A percentile compares a stretch with the other conserved stretches of the same genome.
Evolutionary conservation across 2,113 vertebrate genomes (phyloP).

Genomic region (Anarrhichthys ocellatus): DNA sequence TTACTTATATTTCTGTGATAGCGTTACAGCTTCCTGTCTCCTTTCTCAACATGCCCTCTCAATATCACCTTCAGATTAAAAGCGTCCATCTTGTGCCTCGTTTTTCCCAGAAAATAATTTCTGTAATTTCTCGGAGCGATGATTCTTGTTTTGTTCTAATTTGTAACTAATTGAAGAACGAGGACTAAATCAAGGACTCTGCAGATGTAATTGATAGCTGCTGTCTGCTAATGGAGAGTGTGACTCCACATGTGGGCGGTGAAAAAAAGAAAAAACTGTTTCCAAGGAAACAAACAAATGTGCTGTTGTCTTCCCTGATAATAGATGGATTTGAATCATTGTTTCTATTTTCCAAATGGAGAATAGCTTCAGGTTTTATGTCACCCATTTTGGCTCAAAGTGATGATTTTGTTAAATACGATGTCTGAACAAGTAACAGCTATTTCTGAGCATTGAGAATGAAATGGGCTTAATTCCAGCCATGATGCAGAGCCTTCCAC

Average conservation of each 20-base stretch:
- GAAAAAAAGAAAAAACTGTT: constrained; percentile 43
- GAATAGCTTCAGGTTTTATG: not conserved
- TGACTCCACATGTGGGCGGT: constrained; percentile 53
- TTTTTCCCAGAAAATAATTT: too few species aligned
- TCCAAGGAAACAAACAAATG: constrained; percentile 76
- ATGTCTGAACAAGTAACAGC: not conserved
- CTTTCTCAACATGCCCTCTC: not conserved
- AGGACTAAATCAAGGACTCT: constrained; percentile 18
- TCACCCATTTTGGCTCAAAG: not conserved
- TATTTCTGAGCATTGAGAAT: not conserved
- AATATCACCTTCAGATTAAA: not conserved
- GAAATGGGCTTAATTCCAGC: not conserved
- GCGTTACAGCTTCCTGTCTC: not conserved
- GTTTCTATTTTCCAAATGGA: not conserved
- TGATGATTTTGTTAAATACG: not conserved
- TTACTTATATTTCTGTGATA: not conserved
- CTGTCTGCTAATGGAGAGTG: constrained; percentile 23
- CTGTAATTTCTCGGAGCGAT: not conserved
- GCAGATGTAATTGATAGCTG: constrained; percentile 30
- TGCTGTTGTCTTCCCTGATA: constrained; percentile 1
- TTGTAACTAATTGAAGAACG: constrained; percentile 22
- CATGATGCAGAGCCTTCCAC: not conserved
- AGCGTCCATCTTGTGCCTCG: not conserved
- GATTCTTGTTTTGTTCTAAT: constrained; percentile 24
- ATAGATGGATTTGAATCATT: not conserved